Evolutionary conservation across 2,888 invertebrate species (phyloP).

Genomic region (Nephrotoma appendiculata): DNA sequence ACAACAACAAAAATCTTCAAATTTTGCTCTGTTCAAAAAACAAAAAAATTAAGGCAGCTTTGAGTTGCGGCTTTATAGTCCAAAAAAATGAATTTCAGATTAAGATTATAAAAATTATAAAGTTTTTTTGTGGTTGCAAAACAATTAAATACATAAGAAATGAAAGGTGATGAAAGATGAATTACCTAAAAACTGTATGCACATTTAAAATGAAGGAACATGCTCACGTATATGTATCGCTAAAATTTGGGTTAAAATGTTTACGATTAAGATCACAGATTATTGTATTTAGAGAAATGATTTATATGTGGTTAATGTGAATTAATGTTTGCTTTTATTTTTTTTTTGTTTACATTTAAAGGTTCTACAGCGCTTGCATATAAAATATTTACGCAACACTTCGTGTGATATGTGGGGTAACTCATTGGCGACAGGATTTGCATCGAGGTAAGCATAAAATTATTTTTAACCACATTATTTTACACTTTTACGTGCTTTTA

Average conservation of each 20-base stretch:
- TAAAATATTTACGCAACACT: not conserved
- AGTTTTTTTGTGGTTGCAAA: not conserved
- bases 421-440: not conserved
- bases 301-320: not conserved
- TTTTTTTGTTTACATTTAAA: not conserved
- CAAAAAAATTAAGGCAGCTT: not conserved
- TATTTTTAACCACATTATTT: no score
- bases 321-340: not conserved
- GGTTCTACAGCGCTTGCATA: not conserved
- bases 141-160: not conserved
- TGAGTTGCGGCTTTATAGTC: not conserved
- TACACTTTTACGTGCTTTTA: no score
- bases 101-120: not conserved
- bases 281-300: not conserved
- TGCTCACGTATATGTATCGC: not conserved
- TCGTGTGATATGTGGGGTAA: not conserved
- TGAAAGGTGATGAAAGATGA: not conserved
- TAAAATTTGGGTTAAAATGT: not conserved
- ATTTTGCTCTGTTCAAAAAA: not conserved
- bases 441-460: not conserved
- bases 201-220: not conserved
- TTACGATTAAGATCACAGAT: not conserved
- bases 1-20: not conserved
- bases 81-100: not conserved
- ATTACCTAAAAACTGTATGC: not conserved